Evolutionary conservation across 2,797 vertebrate genomes (phyloP).

Genomic region (Mus spretus): DNA sequence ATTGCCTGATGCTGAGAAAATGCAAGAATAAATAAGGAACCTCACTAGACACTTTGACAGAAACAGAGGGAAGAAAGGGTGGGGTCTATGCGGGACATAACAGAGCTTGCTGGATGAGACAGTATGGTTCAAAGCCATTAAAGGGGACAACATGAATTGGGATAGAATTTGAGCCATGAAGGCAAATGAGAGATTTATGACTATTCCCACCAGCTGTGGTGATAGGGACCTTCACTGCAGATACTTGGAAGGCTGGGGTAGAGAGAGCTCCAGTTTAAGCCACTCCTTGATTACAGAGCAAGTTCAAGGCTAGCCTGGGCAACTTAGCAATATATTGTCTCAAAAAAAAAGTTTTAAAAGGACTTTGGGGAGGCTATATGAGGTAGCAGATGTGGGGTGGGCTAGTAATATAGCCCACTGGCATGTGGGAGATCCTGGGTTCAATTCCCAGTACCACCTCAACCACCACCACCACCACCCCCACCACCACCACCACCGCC

Average conservation of each 20-base stretch:
- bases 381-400: neutral
- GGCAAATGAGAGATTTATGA: neutral
- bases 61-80: neutral
- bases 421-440: neutral
- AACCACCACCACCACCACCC: neutral
- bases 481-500: too few relatives aligned
- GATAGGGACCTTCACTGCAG: neutral
- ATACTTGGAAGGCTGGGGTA: neutral
- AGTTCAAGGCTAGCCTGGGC: neutral
- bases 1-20: slow-evolving; percentile 15
- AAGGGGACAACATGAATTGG: neutral
- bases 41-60: neutral
- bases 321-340: neutral
- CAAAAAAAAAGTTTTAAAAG: neutral
- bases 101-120: neutral
- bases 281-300: neutral
- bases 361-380: neutral
- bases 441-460: neutral
- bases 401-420: neutral
- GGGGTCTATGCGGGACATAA: neutral
- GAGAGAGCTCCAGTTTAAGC: neutral
- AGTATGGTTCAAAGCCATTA: neutral
- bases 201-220: neutral
- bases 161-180: neutral
- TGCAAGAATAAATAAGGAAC: neutral